A percentile compares a stretch with the other conserved stretches of the same genome.
These are phyloP conservation scores for Zelleria hepariella DNA, from an alignment of 2,888 invertebrate species.

Conservation along the genomic window DNA sequence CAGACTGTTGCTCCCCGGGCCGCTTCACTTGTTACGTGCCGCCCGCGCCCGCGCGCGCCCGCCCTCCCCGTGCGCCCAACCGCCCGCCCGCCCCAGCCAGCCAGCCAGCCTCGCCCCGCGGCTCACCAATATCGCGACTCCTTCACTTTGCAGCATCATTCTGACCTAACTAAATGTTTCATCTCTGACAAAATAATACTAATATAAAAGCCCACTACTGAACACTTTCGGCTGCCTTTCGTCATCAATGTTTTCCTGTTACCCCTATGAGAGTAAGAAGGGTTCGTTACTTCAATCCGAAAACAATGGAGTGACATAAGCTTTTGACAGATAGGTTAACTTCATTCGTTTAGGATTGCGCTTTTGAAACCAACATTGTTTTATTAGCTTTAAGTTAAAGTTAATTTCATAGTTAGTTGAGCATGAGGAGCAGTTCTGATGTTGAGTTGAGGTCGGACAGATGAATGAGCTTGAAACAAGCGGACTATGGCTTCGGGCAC, in stretches of 20 bases:
- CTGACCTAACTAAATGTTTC: slow-evolving; percentile 31
- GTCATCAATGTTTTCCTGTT: too few relatives aligned
- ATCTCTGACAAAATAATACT: slow-evolving; percentile 12
- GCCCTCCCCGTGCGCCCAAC: slow-evolving; percentile 21
- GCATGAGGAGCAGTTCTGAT: not conserved
- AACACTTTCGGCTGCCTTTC: not conserved
- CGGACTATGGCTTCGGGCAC: not conserved
- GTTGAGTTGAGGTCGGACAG: not conserved
- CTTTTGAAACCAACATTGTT: not conserved
- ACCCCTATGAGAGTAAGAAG: not conserved
- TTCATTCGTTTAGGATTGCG: not conserved
- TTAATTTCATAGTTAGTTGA: not conserved
- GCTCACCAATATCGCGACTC: slow-evolving; percentile 55
- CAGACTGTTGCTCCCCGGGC: slow-evolving; percentile 72
- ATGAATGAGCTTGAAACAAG: not conserved
- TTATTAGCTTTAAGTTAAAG: not conserved
- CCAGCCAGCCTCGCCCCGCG: slow-evolving; percentile 28
- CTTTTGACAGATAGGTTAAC: not conserved
- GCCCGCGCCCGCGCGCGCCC: slow-evolving; percentile 30
- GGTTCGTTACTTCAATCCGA: not conserved
- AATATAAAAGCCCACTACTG: slow-evolving; percentile 17
- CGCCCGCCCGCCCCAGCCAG: slow-evolving; percentile 24
- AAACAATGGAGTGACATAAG: not conserved
- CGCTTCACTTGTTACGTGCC: slow-evolving; percentile 69
- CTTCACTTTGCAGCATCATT: slow-evolving; percentile 59